These are phyloP conservation scores for Aythya baeri DNA, from an alignment of 2,113 vertebrate species.

Conservation along the genomic window DNA sequence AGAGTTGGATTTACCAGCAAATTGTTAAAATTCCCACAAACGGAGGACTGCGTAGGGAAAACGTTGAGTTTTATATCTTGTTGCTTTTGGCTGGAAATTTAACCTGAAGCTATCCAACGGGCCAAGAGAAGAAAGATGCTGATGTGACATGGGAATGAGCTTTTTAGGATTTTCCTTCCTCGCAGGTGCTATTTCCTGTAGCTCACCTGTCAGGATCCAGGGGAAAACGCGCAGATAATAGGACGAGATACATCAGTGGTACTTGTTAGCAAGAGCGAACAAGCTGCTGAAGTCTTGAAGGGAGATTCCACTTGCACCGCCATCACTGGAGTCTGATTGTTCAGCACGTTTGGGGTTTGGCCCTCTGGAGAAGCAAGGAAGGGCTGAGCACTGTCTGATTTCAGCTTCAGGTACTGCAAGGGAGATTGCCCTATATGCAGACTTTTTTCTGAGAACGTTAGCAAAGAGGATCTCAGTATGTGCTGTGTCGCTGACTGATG, in stretches of 20 bases:
- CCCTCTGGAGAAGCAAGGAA: not conserved
- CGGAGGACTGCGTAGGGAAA: not conserved
- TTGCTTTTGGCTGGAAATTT: not conserved
- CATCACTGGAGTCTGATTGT: not conserved
- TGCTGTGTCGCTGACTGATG: no score
- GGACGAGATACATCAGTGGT: not conserved
- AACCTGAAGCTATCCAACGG: not conserved
- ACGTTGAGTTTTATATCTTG: not conserved
- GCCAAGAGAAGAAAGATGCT: not conserved
- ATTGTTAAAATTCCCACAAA: conserved; percentile 12
- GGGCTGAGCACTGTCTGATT: not conserved
- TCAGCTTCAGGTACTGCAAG: not conserved
- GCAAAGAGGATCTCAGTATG: not conserved
- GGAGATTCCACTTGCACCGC: not conserved
- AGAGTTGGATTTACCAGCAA: conserved; percentile 29
- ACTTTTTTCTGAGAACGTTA: not conserved
- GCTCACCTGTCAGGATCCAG: not conserved
- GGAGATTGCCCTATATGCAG: not conserved
- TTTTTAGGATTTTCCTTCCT: not conserved
- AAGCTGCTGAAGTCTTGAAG: not conserved
- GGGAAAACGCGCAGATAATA: not conserved
- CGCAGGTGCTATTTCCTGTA: not conserved
- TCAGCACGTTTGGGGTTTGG: accelerated
- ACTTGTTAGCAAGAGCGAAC: not conserved
- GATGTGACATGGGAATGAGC: not conserved